Percentiles rank a stretch among this genome's conserved stretches.
These are phyloP conservation scores for Watsonalla cultraria DNA, from an alignment of 2,888 invertebrate species.

Conservation along the genomic window DNA sequence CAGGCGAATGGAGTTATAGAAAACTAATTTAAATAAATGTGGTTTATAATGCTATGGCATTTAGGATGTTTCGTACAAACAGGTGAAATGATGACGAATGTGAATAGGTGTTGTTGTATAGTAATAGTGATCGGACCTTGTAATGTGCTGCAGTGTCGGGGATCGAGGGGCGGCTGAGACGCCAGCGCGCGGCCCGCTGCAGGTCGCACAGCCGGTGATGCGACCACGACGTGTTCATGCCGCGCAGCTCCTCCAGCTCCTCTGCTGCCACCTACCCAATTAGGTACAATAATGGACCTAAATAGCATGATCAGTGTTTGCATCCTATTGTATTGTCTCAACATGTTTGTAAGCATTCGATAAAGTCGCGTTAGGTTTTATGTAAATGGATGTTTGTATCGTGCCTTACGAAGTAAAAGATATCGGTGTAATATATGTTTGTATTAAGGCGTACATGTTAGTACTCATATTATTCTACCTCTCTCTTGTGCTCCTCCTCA, in stretches of 20 bases:
- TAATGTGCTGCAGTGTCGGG: slow-evolving; percentile 57
- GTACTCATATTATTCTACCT: slow-evolving; percentile 42
- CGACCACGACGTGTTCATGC: slow-evolving; percentile 74
- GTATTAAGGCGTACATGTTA: neutral
- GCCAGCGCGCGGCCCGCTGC: slow-evolving; percentile 57
- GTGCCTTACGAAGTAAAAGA: neutral
- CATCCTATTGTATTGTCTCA: too few relatives aligned
- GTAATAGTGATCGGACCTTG: slow-evolving; percentile 29
- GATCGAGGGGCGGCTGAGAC: slow-evolving; percentile 61
- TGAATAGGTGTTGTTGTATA: neutral
- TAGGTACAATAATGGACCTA: neutral
- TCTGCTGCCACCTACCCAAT: slow-evolving; percentile 54
- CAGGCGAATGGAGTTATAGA: too few relatives aligned
- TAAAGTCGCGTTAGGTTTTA: too few relatives aligned
- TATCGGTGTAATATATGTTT: neutral
- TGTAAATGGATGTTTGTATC: neutral
- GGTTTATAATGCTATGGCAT: too few relatives aligned
- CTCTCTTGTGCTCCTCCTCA: slow-evolving; percentile 73
- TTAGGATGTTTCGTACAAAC: too few relatives aligned
- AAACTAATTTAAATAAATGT: too few relatives aligned
- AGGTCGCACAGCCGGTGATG: slow-evolving; percentile 63
- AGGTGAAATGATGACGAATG: too few relatives aligned
- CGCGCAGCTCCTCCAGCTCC: slow-evolving; percentile 55
- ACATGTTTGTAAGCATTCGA: too few relatives aligned
- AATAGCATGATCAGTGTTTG: too few relatives aligned